Evolutionary conservation across 2,797 vertebrate genomes (phyloP), one percentile per base, ranked within the genome.

Genomic region (Balearica regulorum): DNA sequence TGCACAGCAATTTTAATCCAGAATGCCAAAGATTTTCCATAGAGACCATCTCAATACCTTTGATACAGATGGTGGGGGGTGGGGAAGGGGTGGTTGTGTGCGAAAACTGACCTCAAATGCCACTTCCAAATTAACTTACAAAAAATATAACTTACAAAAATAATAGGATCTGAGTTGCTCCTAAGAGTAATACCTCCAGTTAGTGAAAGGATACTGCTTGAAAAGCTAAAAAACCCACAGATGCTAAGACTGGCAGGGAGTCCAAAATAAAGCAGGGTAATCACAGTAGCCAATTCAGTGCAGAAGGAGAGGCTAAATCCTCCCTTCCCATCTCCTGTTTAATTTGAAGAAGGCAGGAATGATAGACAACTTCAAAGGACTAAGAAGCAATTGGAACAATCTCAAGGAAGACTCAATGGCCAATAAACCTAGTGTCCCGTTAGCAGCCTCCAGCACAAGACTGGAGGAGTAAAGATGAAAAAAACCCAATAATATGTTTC

Each of bases 161-260:
- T 61, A 88, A 88, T 64, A 41, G 65, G 13, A 87, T 51, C 22
- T 44, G 39, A 90, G 54, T 54, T 76, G 12, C 10, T 88, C 44
- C 65, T 71, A 72, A 57, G 77, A 86, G 58, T 61, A 65, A 86
- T 54, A 55, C 24, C 61, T 93, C 33, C 54, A 90, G 51, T 75
- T 58, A 94, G 33, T 89, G 70, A 88, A 75, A 93, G 49, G 13
- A 37, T 89, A 87, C 55, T 62, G 60, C 20, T 33, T 76, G 57
- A 53, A 75, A 70, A 89, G 24, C 29, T 14, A 81, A 80, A 55
- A 6, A 53, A 41, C 8, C 26, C 51, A 9, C 16, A 85, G 71
- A 43, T 77, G 31, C 53, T 53, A 65, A 29, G 16, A 69, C 48
- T 61, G 35, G 48, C 64, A 49, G 28, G 19, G 35, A 93, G 33